Percentiles rank a stretch among this genome's conserved stretches.
Evolutionary conservation across 1,140 invertebrate species (phyloP).

Genomic region (Pogonognathellus flavescens): DNA sequence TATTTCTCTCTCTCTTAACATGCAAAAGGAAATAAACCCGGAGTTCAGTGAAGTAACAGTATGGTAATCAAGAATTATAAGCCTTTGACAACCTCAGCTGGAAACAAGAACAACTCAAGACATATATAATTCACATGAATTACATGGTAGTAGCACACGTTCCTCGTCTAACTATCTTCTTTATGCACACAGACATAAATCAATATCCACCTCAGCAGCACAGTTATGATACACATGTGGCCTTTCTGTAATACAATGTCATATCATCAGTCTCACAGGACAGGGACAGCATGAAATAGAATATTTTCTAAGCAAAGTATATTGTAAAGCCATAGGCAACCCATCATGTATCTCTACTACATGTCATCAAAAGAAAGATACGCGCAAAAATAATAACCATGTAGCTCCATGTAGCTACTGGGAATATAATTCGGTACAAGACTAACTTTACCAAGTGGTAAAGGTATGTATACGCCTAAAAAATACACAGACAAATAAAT

Average conservation of each 20-base stretch:
- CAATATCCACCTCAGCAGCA: no score
- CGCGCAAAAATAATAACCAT: no score
- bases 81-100: neutral
- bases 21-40: neutral
- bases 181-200: no score
- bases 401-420: neutral
- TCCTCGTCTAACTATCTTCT: no score
- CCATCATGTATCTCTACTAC: neutral
- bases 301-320: neutral
- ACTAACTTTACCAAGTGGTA: no score
- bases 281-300: neutral
- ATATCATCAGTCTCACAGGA: constrained; percentile 10
- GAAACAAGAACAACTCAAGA: no score
- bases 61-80: constrained; percentile 39
- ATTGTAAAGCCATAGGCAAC: constrained; percentile 1
- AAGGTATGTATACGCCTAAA: no score
- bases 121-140: no score
- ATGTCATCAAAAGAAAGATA: no score
- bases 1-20: constrained; percentile 2
- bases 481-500: neutral
- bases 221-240: neutral
- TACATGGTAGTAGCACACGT: no score
- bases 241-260: constrained; percentile 2
- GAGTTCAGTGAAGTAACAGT: neutral
- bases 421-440: constrained; percentile 20